Percentiles rank a stretch among this genome's conserved stretches.
phyloP scores from a whole-genome alignment of 2,797 vertebrate genomes.

The Phyllotis vaccarum region DNA sequence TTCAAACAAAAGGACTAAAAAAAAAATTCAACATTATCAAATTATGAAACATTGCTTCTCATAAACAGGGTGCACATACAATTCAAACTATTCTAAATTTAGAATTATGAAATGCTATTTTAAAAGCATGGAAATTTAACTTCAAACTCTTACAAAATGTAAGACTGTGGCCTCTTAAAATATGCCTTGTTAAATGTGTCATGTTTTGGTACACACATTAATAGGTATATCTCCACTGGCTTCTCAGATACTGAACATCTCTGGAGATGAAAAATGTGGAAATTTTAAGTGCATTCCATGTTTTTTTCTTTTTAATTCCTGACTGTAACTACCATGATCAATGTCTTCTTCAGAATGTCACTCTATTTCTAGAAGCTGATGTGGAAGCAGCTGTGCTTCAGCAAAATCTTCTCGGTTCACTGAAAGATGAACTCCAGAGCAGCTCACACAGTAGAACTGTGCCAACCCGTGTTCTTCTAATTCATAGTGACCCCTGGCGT shows the following conservation, averaged over 20 bases:
- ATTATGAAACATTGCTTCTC: conserved; percentile 88
- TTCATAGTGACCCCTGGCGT: conserved; percentile 59
- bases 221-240: conserved; percentile 73
- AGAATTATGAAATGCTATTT: conserved; percentile 85
- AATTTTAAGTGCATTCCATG: conserved; percentile 77
- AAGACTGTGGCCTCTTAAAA: conserved; percentile 83
- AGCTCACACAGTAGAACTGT: conserved; percentile 68
- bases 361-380: conserved; percentile 73
- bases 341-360: conserved; percentile 58
- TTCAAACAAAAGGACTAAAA: conserved; percentile 87
- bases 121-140: conserved; percentile 85
- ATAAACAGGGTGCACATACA: conserved; percentile 84
- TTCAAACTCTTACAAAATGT: conserved; percentile 85
- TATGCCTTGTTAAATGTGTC: conserved; percentile 80
- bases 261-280: conserved; percentile 79
- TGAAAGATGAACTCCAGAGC: conserved; percentile 77
- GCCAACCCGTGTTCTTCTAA: conserved; percentile 66
- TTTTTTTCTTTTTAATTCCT: conserved; percentile 84
- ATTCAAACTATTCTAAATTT: conserved; percentile 84
- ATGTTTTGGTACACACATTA: conserved; percentile 81
- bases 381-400: conserved; percentile 76
- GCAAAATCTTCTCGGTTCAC: conserved; percentile 83
- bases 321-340: conserved; percentile 65
- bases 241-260: conserved; percentile 69
- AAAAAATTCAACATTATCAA: conserved; percentile 87